Base-by-base conservation (phyloP, 2,888 invertebrate genomes). In the Leptopilina syphax region DNA sequence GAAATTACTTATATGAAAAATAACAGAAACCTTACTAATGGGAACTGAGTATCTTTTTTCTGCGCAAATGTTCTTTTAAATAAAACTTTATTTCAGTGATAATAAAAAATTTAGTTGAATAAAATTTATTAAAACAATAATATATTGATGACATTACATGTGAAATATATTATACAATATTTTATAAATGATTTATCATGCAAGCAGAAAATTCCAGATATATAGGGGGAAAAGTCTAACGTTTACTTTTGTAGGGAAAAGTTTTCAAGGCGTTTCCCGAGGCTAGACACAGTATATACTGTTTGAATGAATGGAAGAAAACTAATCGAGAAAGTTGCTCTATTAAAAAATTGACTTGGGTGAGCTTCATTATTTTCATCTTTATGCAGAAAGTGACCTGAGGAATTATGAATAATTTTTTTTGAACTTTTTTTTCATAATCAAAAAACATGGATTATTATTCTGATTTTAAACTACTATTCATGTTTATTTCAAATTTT, bases 231-330 rank as follows among this genome's bases (percentile, higher is more conserved):
- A 63, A 63, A 63, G 63, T 63, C 18, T 24, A 63, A 24, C 63
- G 63, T 63, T 63, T 63, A 63, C 63, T 63, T 63, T 63, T 63
- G 63, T 63, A 63, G 63, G 63, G 63, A 63, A 63, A 63, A 63
- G 9, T 63, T 63, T 63, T 24, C 63, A 63, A 63, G 63, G 63
- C 63, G 63, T 63, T 63, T 63, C 63, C 24, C 63, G 63, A 63
- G 63, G 63, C 63, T 63, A 63, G 63, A 63, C 10, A 50, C 50
- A 24, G 63, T 18, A 24, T 63, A 63, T 63, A 63, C 63, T 63
- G 63, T 63, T 63, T 63, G 63, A 63, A 63, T 63, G 63, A 63
- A 63, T 63, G 63, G 63, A 63, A 63, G 63, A 63, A 63, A 63
- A 63, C 63, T 63, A 63, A 63, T 63, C 63, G 63, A 63, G 63